Conservation (phyloP, 2,888 invertebrate genomes). For the Morpho achilles region DNA sequence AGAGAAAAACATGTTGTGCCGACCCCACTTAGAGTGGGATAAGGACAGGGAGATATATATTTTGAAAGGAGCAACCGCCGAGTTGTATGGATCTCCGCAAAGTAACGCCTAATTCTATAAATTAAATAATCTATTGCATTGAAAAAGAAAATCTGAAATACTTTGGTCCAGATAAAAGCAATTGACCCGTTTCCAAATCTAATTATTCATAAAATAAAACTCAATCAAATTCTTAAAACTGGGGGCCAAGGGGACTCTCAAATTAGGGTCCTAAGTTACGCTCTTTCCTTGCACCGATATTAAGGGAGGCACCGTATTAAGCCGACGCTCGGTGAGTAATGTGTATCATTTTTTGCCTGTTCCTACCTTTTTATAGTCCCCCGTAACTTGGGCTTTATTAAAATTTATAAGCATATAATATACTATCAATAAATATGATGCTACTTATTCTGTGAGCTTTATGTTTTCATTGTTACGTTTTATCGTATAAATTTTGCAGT, state of each 20-base stretch:
- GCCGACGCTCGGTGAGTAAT: constrained; percentile 44
- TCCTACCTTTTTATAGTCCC: constrained; percentile 43
- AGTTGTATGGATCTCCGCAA: no score
- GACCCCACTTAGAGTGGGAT: no score
- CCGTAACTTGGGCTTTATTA: constrained; percentile 41
- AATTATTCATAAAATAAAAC: constrained; percentile 10
- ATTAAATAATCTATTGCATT: no score
- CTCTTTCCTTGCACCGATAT: constrained; percentile 42
- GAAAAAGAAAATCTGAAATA: no score
- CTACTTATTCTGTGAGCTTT: neutral
- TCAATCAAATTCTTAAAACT: constrained; percentile 48
- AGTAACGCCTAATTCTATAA: no score
- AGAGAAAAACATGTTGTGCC: no score
- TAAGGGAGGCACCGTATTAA: constrained; percentile 36
- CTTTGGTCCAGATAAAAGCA: no score
- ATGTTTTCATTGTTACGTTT: no score
- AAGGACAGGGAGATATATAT: no score
- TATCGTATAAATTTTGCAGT: no score
- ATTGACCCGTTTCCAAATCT: neutral
- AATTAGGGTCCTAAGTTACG: constrained; percentile 36
- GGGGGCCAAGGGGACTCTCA: constrained; percentile 34
- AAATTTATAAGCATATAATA: constrained; percentile 52
- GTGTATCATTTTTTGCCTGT: constrained; percentile 50
- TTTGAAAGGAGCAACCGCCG: no score
- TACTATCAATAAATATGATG: constrained; percentile 44